A percentile compares a stretch with the other conserved stretches of the same genome.
Evolutionary conservation across 2,797 vertebrate genomes (phyloP).

Genomic region (Takifugu rubripes): DNA sequence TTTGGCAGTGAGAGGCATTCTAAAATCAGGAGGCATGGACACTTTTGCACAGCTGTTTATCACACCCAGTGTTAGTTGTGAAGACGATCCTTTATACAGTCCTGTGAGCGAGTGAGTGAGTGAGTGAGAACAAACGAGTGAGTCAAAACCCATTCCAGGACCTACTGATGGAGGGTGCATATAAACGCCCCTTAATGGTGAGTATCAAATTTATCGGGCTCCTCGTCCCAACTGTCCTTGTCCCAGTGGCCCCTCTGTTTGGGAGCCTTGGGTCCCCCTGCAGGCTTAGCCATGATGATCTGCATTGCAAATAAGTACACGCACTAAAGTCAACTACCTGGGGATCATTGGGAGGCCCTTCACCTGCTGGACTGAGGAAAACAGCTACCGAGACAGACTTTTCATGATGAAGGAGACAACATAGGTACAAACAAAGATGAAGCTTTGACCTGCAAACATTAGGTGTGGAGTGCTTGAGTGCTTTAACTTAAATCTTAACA

Average conservation of each 20-base stretch:
- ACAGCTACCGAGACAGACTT: background rate
- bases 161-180: conserved; percentile 63
- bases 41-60: background rate
- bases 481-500: background rate
- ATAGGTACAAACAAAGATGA: background rate
- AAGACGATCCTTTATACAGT: conserved; percentile 21
- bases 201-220: conserved; percentile 81
- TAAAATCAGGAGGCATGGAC: background rate
- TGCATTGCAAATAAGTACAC: conserved; percentile 62
- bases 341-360: background rate
- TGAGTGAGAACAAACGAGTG: conserved; percentile 47
- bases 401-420: background rate
- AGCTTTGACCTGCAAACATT: background rate
- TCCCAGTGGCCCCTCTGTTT: conserved; percentile 93
- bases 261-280: conserved; percentile 87
- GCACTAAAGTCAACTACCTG: conserved; percentile 35
- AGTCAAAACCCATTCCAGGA: conserved; percentile 58
- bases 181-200: conserved; percentile 70
- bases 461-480: background rate
- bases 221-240: conserved; percentile 88
- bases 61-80: conserved; percentile 58
- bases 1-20: conserved; percentile 23
- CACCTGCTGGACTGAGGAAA: background rate
- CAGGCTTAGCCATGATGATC: conserved; percentile 96
- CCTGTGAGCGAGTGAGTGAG: conserved; percentile 24